Evolutionary conservation across 2,113 vertebrate genomes (phyloP).

Genomic region (Crotalus horridus): DNA sequence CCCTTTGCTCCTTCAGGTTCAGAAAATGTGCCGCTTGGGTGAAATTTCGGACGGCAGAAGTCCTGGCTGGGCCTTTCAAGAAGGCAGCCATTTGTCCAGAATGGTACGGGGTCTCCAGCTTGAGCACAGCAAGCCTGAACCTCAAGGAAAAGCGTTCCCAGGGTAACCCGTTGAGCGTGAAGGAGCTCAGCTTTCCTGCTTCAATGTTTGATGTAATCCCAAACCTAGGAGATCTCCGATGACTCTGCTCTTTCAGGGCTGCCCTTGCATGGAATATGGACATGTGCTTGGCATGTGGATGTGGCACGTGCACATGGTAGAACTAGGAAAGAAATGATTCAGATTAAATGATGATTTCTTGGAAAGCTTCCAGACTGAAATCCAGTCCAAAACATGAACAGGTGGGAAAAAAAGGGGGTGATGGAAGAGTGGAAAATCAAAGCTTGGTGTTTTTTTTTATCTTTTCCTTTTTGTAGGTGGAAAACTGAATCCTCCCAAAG

Average conservation of each 20-base stretch:
- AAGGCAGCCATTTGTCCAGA: too few species aligned
- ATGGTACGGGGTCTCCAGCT: too few species aligned
- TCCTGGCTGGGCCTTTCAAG: too few species aligned
- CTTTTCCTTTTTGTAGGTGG: conserved; percentile 14
- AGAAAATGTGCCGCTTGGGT: background rate
- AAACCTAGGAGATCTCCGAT: background rate
- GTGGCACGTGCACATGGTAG: background rate
- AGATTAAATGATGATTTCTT: background rate
- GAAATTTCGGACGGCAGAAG: background rate
- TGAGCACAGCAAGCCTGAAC: background rate
- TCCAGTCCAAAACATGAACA: background rate
- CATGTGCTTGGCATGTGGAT: background rate
- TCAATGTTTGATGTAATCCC: background rate
- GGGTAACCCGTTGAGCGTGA: background rate
- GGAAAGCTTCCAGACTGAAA: background rate
- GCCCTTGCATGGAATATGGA: background rate
- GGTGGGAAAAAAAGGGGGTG: background rate
- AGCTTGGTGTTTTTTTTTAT: too few species aligned
- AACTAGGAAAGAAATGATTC: background rate
- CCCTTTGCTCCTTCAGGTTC: background rate
- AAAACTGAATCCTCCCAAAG: conserved; percentile 52
- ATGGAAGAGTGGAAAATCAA: background rate
- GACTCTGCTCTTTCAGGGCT: background rate
- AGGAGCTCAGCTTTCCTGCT: background rate
- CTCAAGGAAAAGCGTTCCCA: background rate